Conservation (phyloP, 2,888 invertebrate species). For the Chaitophorus viminalis region DNA sequence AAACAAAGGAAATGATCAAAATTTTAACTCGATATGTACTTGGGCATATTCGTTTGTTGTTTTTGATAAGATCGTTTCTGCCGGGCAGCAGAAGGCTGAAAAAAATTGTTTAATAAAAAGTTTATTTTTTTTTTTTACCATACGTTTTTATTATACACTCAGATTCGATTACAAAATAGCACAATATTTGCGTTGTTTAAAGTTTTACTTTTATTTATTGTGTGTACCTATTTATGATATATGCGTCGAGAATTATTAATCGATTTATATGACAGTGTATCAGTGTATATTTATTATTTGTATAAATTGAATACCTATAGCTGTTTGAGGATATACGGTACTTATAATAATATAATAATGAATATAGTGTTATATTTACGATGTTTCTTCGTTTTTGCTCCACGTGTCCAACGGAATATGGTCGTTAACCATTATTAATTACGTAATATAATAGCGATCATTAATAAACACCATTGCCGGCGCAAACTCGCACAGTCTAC, state of each 20-base stretch:
- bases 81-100: not conserved
- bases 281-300: no score
- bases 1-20: not conserved
- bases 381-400: not conserved
- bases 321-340: not conserved
- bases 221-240: no score
- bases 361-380: not conserved
- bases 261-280: no score
- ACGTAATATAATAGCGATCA: not conserved
- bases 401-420: constrained; percentile 27
- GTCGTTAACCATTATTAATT: constrained; percentile 25
- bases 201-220: no score
- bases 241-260: no score
- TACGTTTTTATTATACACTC: not conserved
- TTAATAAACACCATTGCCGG: not conserved
- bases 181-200: no score
- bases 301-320: no score
- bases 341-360: not conserved
- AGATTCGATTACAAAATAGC: no score
- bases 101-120: no score
- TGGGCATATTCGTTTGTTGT: not conserved
- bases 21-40: not conserved
- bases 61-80: not conserved
- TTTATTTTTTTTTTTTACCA: no score
- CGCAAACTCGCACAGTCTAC: not conserved